A percentile compares a stretch with the other conserved stretches of the same genome.
phyloP scores from a whole-genome alignment of 2,113 vertebrate genomes.

The Esox niger region DNA sequence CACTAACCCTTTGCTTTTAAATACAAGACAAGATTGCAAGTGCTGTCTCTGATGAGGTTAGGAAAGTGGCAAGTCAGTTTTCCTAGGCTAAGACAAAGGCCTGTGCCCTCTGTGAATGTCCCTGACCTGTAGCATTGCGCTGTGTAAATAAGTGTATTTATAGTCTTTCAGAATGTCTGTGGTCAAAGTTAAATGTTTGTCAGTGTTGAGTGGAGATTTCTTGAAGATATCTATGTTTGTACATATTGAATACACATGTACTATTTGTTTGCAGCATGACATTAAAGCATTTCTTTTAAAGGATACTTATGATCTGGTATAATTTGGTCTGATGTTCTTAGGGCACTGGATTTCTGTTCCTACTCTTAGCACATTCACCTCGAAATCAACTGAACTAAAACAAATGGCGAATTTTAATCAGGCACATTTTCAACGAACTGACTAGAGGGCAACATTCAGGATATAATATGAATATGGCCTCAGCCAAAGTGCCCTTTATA shows the following conservation, averaged over 20 bases:
- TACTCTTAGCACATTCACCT: neutral
- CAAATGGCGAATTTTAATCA: neutral
- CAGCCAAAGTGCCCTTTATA: neutral
- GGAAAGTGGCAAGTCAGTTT: neutral
- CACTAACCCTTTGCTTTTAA: too few species aligned
- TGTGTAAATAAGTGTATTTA: slow-evolving; percentile 50
- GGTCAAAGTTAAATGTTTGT: slow-evolving; percentile 35
- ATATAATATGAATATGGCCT: neutral
- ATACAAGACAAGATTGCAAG: too few species aligned
- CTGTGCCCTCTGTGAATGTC: neutral
- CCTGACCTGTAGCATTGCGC: neutral
- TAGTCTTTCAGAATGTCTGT: slow-evolving; percentile 29
- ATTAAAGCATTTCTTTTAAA: slow-evolving; percentile 52
- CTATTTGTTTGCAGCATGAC: slow-evolving; percentile 53
- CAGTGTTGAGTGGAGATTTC: slow-evolving; percentile 22
- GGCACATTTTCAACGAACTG: neutral
- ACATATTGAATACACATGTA: slow-evolving; percentile 51
- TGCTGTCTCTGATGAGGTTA: neutral
- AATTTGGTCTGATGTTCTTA: neutral
- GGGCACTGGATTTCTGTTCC: neutral
- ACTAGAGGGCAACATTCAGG: neutral
- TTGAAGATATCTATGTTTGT: slow-evolving; percentile 39
- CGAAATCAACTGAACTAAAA: neutral
- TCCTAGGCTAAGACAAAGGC: neutral
- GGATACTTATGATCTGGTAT: slow-evolving; percentile 8